Evolutionary conservation across 30 jellyfish, hydroid and myxozoan species (phyloP), one percentile per base, ranked within the genome.

Genomic region (Pseudorhiza aurosa): DNA sequence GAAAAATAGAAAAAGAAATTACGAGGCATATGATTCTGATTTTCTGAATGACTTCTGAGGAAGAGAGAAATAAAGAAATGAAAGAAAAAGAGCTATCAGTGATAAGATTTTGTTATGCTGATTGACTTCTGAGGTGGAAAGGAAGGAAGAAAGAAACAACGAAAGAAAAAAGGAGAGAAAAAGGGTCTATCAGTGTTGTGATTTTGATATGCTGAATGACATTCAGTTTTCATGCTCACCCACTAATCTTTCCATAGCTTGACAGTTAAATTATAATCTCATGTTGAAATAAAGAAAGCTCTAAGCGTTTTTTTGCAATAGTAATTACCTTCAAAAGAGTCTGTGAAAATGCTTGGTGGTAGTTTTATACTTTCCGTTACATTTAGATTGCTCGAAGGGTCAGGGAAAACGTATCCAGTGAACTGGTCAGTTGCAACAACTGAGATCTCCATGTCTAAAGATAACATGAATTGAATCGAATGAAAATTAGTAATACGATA

Each of bases 361-460:
- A 81, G 57, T 40, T 50, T 50, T 32, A 81, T 81, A 39, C 92
- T 81, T 19, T 81, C 92, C 7, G 53, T 42, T 22, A 81, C 78
- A 37, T 65, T 81, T 7, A 65, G 85, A 8, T 53, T 56, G 57
- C 84, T 65, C 26, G 81, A 12, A 8, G 68, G 77, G 59, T 67
- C 85, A 0, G 92, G 92, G 21, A 81, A 65, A 21, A 35, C 18
- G 45, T 65, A 68, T 22, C 85, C 92, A 14, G 71, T 11, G 47
- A 81, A 81, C 26, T 42, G 65, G 0, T 65, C 53, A n/a, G 85
- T 81, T 1, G 72, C 25, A 2, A 81, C 76, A 14, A 68, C 85
- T 18, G 92, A 81, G 2, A 81, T 85, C 51, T 81, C 92, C 92
- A 81, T 81, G 9, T 67, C 92, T 81, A 33, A 17, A 58, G 47